Conservation (phyloP, 2,113 vertebrate genomes). For the Dipodomys ordii region DNA sequence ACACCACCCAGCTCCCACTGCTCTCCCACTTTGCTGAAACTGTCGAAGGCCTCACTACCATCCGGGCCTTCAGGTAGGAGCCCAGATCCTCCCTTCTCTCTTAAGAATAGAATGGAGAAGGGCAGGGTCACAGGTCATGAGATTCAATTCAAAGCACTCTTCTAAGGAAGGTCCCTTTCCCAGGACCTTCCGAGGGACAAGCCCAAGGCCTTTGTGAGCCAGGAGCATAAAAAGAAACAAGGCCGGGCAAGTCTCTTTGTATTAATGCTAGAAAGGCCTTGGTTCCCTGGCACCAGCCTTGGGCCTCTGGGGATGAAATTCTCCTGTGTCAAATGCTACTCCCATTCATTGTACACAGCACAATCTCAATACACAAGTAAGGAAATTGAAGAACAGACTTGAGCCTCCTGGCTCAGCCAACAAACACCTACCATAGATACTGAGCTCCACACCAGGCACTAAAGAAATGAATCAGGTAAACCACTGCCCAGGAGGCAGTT, state of each 20-base stretch:
- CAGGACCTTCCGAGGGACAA: neutral
- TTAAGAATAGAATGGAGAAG: fast-evolving
- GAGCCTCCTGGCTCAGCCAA: neutral
- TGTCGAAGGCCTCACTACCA: constrained; percentile 97
- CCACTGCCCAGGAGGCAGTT: neutral
- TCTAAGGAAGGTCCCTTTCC: neutral
- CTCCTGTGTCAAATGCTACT: neutral
- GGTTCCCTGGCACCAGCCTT: neutral
- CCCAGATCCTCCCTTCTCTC: neutral
- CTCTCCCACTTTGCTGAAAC: constrained; percentile 98
- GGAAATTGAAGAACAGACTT: neutral
- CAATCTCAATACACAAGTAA: neutral
- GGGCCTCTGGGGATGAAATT: neutral
- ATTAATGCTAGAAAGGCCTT: neutral
- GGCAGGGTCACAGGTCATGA: neutral
- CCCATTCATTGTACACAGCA: neutral
- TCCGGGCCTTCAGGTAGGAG: constrained; percentile 95
- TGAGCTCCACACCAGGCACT: neutral
- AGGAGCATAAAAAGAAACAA: neutral
- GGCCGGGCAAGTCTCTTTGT: neutral
- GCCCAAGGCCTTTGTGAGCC: neutral
- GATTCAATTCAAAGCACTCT: neutral
- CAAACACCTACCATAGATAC: neutral
- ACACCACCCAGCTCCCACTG: constrained; percentile 96
- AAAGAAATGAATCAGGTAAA: neutral